Evolutionary conservation across 1,140 invertebrate species (phyloP), one percentile per base, ranked within the genome.

Genomic region (Bombyx mori): DNA sequence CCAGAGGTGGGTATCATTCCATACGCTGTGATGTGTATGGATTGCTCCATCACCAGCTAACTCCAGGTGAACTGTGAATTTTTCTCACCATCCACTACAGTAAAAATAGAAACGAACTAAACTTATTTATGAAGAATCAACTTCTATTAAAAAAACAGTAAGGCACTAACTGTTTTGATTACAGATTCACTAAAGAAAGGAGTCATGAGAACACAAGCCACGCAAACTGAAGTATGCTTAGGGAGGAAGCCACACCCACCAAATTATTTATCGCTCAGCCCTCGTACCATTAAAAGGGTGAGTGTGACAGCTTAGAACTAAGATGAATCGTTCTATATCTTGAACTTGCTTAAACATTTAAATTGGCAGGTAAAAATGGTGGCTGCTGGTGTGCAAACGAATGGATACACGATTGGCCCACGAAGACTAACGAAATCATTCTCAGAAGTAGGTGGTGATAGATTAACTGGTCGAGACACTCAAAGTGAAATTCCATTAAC

Each of bases 191-290:
- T 94, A 43, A 96, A 95, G 79, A 90, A 94, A 67, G 92, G 93
- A 56, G 91, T 93, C 1, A 97, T 97, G 95, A 94, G 96, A 72
- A 96, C 96, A 1, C 96, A 97, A 88, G 96, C 96, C 1, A 97
- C 96, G 1, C 96, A 98, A 84, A 98, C 96, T 35, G 96, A 97
- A 81, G 89, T 92, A 35, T 91, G 91, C 67, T 76, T 92, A 58
- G 90, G 91, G 65, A 89, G 92, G 49, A 93, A 94, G 78, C 90
- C 91, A 10, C 77, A 91, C 7, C 91, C 91, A 50, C 92, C 94
- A 3, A 92, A 93, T 67, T 91, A 93, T 68, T 86, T 94, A 58
- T 94, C 93, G 8, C 82, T 97, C 6, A 96, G 94, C 84, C 95
- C 94, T 6, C 78, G 93, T 44, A 91, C 91, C 5, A 90, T 91